Evolutionary conservation across 2,113 vertebrate genomes (phyloP).

Genomic region (Crypturellus undulatus): DNA sequence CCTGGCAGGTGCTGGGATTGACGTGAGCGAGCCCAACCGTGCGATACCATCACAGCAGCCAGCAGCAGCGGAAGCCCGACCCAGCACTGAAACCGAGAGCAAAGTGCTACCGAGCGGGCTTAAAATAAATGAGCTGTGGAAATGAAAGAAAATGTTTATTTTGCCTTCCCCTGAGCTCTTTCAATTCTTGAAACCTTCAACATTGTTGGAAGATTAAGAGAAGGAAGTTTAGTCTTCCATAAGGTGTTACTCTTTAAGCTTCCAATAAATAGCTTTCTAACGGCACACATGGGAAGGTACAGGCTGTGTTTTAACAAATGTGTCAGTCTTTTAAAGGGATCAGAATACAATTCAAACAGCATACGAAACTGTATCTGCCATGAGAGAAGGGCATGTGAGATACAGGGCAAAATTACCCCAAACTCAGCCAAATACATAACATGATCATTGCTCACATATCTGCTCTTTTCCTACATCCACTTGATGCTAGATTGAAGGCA

Average conservation of each 20-base stretch:
- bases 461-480: background rate
- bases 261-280: background rate
- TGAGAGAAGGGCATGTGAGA: background rate
- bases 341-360: background rate
- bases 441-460: rapidly evolving
- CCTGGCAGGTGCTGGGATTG: background rate
- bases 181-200: background rate
- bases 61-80: background rate
- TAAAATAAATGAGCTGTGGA: background rate
- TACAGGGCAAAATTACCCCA: background rate
- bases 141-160: background rate
- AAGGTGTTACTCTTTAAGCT: background rate
- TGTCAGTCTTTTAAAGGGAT: background rate
- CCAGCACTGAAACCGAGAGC: background rate
- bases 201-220: background rate
- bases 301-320: background rate
- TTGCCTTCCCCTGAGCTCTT: background rate
- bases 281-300: background rate
- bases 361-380: background rate
- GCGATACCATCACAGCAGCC: background rate
- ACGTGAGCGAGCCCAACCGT: background rate
- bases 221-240: background rate
- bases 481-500: background rate
- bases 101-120: background rate
- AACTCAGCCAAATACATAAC: background rate